Percentiles rank a stretch among this genome's conserved stretches.
Conservation (phyloP, 2,113 vertebrate genomes). For the Ariopsis seemanni region DNA sequence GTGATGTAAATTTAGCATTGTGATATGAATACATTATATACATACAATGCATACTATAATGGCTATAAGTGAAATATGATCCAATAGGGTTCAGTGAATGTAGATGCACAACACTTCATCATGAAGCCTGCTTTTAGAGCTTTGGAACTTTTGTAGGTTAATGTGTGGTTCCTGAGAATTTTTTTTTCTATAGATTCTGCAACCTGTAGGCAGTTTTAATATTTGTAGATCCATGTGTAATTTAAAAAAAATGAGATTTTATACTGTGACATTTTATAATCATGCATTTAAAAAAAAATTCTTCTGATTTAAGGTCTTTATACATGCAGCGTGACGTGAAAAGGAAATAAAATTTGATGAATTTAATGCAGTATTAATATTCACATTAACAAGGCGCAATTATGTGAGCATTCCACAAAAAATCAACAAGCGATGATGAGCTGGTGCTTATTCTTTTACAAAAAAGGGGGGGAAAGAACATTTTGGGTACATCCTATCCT, state of each 20-base stretch:
- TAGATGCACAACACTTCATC: not conserved
- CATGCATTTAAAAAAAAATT: not conserved
- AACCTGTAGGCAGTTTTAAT: not conserved
- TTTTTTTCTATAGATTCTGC: not conserved
- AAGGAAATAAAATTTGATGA: no score
- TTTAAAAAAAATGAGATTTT: not conserved
- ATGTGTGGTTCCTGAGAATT: not conserved
- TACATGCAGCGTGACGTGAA: no score
- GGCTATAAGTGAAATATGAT: constrained; percentile 9
- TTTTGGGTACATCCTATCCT: no score
- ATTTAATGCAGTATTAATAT: no score
- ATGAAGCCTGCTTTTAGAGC: not conserved
- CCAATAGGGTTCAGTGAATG: not conserved
- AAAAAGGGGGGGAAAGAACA: no score
- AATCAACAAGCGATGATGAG: no score
- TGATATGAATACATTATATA: constrained; percentile 6
- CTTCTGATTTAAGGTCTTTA: not conserved
- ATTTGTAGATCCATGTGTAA: not conserved
- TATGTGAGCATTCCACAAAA: no score
- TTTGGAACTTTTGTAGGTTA: not conserved
- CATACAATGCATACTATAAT: not conserved
- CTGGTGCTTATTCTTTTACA: no score
- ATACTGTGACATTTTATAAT: not conserved
- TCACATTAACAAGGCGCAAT: no score
- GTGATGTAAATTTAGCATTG: not conserved